phyloP scores from a whole-genome alignment of 2,888 invertebrate species.

The Tiphia femorata region DNA sequence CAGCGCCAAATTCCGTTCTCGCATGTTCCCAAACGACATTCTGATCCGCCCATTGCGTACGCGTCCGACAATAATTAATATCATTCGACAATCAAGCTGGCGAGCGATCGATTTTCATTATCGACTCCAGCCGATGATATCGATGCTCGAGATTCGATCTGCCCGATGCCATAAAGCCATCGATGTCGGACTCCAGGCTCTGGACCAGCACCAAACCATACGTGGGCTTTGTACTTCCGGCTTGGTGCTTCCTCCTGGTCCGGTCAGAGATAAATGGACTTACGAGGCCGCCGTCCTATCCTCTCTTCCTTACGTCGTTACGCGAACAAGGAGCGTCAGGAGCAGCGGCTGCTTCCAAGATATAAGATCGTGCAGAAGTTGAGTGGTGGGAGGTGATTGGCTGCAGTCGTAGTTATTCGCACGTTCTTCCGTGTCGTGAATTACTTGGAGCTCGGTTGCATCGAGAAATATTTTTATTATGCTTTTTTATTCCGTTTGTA shows the following conservation, averaged over 20 bases:
- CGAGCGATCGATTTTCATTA: constrained; percentile 19
- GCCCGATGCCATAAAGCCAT: constrained; percentile 16
- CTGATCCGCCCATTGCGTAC: too few relatives aligned
- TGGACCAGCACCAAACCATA: constrained; percentile 17
- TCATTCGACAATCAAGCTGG: neutral
- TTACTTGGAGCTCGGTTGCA: too few relatives aligned
- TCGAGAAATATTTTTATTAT: too few relatives aligned
- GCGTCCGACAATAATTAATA: neutral
- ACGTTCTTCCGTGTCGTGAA: too few relatives aligned
- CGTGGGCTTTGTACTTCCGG: constrained; percentile 51
- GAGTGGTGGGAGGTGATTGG: constrained; percentile 28
- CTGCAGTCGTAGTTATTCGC: constrained; percentile 6
- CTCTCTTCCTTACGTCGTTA: constrained; percentile 37
- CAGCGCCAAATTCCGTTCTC: too few relatives aligned
- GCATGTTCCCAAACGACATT: too few relatives aligned
- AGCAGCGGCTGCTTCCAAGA: constrained; percentile 39
- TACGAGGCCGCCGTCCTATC: constrained; percentile 23
- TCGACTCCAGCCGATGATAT: constrained; percentile 16
- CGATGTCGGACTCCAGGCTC: constrained; percentile 7
- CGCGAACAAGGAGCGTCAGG: constrained; percentile 44
- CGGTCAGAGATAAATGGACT: constrained; percentile 60
- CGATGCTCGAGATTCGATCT: neutral
- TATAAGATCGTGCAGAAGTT: constrained; percentile 46
- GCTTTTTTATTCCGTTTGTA: too few relatives aligned
- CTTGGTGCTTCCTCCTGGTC: constrained; percentile 47